Evolutionary conservation across 2,797 vertebrate species (phyloP).

Genomic region (Hyperoplus lanceolatus): DNA sequence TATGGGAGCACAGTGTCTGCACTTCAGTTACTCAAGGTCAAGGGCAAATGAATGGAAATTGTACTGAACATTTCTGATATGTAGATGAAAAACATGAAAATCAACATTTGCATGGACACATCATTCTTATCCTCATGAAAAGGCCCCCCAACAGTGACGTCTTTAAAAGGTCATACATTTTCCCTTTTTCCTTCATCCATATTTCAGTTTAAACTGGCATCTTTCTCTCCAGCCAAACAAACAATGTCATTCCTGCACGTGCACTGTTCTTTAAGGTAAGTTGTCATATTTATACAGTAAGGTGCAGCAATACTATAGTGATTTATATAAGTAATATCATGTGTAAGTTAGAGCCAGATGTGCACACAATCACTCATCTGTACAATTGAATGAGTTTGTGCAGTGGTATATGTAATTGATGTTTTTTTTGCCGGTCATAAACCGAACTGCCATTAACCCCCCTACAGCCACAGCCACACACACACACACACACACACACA

Average conservation of each 20-base stretch:
- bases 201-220: constrained; percentile 16
- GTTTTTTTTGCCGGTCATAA: constrained; percentile 61
- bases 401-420: constrained; percentile 68
- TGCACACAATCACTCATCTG: constrained; percentile 44
- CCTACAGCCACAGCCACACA: too few relatives aligned
- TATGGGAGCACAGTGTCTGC: constrained; percentile 24
- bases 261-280: constrained; percentile 24
- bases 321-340: constrained; percentile 48
- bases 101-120: constrained; percentile 51
- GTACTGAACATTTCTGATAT: constrained; percentile 48
- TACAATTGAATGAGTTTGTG: constrained; percentile 49
- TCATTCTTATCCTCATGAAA: constrained; percentile 60
- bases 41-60: constrained; percentile 58
- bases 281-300: constrained; percentile 44
- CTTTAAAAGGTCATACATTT: constrained; percentile 42
- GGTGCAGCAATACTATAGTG: constrained; percentile 31
- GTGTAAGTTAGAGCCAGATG: constrained; percentile 25
- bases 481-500: too few relatives aligned
- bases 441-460: constrained; percentile 35
- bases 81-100: constrained; percentile 67
- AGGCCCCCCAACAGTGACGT: background rate
- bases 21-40: constrained; percentile 71
- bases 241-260: constrained; percentile 35
- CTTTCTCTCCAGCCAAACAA: constrained; percentile 9
- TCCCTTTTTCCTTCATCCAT: constrained; percentile 45